Percentiles rank a stretch among this genome's conserved stretches.
phyloP scores from a whole-genome alignment of 2,113 vertebrate genomes.

The Microtus ochrogaster region DNA sequence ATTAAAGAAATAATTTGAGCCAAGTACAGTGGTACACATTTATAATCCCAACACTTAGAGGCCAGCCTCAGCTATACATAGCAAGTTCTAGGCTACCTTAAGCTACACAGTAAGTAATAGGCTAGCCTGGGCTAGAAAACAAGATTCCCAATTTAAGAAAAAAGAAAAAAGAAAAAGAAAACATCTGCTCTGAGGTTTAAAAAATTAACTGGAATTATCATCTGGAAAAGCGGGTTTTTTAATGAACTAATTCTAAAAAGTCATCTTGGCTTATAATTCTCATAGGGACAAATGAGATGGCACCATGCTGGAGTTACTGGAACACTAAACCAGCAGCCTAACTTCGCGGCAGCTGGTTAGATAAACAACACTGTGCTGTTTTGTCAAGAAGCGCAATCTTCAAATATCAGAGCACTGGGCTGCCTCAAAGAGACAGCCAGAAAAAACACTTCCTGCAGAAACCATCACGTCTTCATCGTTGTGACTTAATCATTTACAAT shows the following conservation, averaged over 20 bases:
- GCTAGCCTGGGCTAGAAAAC: neutral
- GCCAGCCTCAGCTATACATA: neutral
- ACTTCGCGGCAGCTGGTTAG: neutral
- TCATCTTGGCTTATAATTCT: slow-evolving; percentile 9
- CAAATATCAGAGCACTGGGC: slow-evolving; percentile 43
- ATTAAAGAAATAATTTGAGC: neutral
- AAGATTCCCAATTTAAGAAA: neutral
- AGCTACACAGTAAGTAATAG: neutral
- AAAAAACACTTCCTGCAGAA: slow-evolving; percentile 36
- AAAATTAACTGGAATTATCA: neutral
- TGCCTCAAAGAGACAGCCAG: neutral
- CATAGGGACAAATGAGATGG: neutral
- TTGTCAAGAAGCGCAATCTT: neutral
- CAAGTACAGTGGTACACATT: neutral
- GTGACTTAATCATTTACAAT: slow-evolving; percentile 33
- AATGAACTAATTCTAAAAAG: slow-evolving; percentile 15
- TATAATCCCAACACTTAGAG: neutral
- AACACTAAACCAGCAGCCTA: neutral
- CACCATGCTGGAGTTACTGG: neutral
- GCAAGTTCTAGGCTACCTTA: neutral
- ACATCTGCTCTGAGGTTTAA: neutral
- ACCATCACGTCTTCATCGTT: neutral
- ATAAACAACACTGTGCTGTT: neutral
- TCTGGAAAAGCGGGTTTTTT: neutral
- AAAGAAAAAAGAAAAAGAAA: neutral